A percentile compares a stretch with the other conserved stretches of the same genome.
Evolutionary conservation across 2,888 invertebrate species (phyloP).

Genomic region (Catocala sponsa): DNA sequence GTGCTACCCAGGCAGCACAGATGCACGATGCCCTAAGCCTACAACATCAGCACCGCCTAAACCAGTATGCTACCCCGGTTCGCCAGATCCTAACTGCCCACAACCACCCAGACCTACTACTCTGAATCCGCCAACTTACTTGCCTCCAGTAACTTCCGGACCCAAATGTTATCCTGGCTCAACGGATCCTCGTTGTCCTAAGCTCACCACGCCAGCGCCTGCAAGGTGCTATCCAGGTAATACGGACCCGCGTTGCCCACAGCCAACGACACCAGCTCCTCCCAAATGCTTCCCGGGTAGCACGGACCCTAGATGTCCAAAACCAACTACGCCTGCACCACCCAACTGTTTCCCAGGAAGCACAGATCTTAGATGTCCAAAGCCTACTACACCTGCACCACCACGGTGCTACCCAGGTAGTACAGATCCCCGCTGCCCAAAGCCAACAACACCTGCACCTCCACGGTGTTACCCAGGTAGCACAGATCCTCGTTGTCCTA

Average conservation of each 20-base stretch:
- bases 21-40: slow-evolving; percentile 55
- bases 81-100: slow-evolving; percentile 61
- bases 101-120: slow-evolving; percentile 49
- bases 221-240: neutral
- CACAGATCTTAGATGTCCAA: slow-evolving; percentile 49
- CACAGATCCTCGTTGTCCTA: slow-evolving; percentile 57
- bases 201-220: too few relatives aligned
- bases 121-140: slow-evolving; percentile 49
- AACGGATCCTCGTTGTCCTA: too few relatives aligned
- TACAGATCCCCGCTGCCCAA: slow-evolving; percentile 58
- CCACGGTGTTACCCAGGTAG: slow-evolving; percentile 48
- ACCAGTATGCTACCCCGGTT: slow-evolving; percentile 51
- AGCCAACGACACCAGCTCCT: slow-evolving; percentile 53
- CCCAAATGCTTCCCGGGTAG: slow-evolving; percentile 58
- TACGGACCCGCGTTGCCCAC: slow-evolving; percentile 57
- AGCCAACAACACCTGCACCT: slow-evolving; percentile 27
- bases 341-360: slow-evolving; percentile 54
- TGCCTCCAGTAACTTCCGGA: slow-evolving; percentile 16
- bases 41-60: slow-evolving; percentile 42
- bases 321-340: slow-evolving; percentile 49
- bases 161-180: too few relatives aligned
- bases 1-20: slow-evolving; percentile 65
- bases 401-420: slow-evolving; percentile 63
- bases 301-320: slow-evolving; percentile 54
- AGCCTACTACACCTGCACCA: slow-evolving; percentile 55